Conservation (phyloP, 2,113 vertebrate genomes). For the Phyllostomus hastatus region DNA sequence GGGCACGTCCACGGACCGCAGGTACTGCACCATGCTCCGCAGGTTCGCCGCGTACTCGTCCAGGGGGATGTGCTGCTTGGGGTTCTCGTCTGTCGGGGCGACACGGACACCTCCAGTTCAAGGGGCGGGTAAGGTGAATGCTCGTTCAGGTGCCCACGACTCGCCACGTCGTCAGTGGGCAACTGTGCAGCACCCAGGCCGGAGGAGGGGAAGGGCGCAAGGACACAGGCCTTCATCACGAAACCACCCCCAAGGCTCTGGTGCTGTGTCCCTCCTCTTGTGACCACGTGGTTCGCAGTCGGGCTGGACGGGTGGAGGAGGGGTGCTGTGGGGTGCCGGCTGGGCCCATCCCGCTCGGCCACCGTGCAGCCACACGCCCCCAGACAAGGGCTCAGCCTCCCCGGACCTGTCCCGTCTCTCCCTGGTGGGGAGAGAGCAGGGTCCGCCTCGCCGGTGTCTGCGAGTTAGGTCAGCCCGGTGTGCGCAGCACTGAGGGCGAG, state of each 20-base stretch:
- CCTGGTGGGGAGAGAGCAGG: neutral
- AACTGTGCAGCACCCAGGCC: neutral
- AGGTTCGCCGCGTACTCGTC: slow-evolving; percentile 89
- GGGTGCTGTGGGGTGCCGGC: neutral
- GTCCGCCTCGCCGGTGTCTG: rapidly evolving
- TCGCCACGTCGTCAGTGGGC: rapidly evolving
- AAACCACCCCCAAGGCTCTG: neutral
- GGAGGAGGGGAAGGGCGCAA: neutral
- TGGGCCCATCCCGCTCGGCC: neutral
- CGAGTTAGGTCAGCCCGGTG: rapidly evolving
- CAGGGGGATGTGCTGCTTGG: slow-evolving; percentile 91
- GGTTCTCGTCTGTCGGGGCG: slow-evolving; percentile 86
- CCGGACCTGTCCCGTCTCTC: neutral
- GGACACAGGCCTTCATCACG: neutral
- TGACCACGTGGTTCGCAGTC: too few species aligned
- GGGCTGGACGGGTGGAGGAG: neutral
- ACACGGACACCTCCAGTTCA: rapidly evolving
- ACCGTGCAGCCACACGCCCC: neutral
- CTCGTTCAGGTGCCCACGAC: rapidly evolving
- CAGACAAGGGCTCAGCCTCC: neutral
- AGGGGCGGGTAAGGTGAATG: rapidly evolving
- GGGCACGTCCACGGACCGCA: slow-evolving; percentile 82
- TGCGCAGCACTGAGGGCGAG: rapidly evolving
- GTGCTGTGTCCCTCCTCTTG: neutral
- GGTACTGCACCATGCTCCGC: slow-evolving; percentile 83